Conservation (phyloP, 2,888 invertebrate genomes). For the Sussaba pulchella region DNA sequence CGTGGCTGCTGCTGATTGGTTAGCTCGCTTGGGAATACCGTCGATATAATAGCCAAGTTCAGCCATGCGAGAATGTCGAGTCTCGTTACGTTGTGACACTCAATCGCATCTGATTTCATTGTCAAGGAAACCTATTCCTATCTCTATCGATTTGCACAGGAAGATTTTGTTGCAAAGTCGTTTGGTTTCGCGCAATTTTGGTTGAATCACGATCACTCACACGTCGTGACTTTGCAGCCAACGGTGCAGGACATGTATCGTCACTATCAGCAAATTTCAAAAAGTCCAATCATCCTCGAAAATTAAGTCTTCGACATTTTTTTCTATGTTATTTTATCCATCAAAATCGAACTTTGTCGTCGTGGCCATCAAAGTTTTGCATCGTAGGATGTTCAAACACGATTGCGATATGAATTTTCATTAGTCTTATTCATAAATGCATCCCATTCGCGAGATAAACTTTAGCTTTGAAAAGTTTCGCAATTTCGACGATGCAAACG, state of each 20-base stretch:
- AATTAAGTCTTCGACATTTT: too few species aligned
- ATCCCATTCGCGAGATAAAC: too few species aligned
- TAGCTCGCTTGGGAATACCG: slow-evolving; percentile 20
- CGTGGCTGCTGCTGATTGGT: too few species aligned
- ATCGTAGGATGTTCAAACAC: too few species aligned
- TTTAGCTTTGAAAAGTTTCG: too few species aligned
- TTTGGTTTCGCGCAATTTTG: neutral
- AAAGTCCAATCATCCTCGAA: too few species aligned
- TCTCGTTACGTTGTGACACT: neutral
- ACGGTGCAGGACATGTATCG: neutral
- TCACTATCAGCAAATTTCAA: neutral
- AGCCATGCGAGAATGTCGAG: slow-evolving; percentile 20
- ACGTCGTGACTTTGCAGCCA: neutral
- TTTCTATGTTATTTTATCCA: too few species aligned
- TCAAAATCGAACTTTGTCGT: too few species aligned
- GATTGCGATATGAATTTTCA: too few species aligned
- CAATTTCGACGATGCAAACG: neutral
- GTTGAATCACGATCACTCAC: neutral
- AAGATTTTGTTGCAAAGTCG: neutral
- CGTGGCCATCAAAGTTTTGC: too few species aligned
- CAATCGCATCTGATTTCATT: slow-evolving; percentile 27
- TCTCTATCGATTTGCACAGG: neutral
- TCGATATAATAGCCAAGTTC: slow-evolving; percentile 51
- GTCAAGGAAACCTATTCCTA: slow-evolving; percentile 9
- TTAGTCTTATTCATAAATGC: too few species aligned